These are phyloP conservation scores for Gallinago jamesoni DNA, from an alignment of 2,113 vertebrate species.

Conservation along the genomic window DNA sequence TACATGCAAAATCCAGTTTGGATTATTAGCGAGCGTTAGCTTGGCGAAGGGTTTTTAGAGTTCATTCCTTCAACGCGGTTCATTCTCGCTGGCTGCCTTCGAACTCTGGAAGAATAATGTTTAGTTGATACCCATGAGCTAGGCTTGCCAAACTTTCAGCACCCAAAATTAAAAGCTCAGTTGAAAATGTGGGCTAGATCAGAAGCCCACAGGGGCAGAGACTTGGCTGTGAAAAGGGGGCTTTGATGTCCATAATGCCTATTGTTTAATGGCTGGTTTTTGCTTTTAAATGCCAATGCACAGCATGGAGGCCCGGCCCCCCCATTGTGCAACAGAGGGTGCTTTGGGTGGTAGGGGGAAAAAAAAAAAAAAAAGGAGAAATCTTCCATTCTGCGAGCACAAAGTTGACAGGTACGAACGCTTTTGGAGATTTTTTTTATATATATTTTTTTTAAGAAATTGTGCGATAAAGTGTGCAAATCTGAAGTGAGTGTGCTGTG, in stretches of 20 bases:
- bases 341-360: background rate
- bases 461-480: background rate
- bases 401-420: background rate
- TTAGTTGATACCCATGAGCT: background rate
- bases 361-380: background rate
- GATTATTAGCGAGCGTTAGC: background rate
- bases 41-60: background rate
- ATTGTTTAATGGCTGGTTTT: conserved; percentile 42
- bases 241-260: background rate
- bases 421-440: conserved; percentile 27
- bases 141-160: background rate
- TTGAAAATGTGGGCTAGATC: background rate
- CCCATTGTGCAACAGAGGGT: conserved; percentile 33
- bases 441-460: background rate
- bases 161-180: conserved; percentile 37
- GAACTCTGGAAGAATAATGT: background rate
- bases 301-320: conserved; percentile 56
- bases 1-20: conserved; percentile 2
- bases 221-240: background rate
- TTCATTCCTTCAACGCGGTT: background rate
- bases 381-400: background rate
- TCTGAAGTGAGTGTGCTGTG: background rate
- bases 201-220: background rate
- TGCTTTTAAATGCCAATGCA: conserved; percentile 50
- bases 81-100: background rate